Evolutionary conservation across 2,113 vertebrate species (phyloP).

Genomic region (Montifringilla adamsi): DNA sequence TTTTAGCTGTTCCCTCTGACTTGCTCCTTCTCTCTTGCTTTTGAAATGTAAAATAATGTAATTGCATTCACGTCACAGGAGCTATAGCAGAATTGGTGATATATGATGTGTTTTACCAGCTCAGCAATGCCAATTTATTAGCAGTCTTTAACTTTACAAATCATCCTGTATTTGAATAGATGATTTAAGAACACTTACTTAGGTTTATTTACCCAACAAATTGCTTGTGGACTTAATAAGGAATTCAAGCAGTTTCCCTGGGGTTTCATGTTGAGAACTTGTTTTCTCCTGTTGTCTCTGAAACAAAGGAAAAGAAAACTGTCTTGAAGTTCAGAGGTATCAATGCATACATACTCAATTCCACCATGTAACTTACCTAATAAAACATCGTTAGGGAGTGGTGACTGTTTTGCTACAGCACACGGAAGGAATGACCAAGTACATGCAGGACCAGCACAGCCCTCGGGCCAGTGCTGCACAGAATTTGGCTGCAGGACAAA

Average conservation of each 20-base stretch:
- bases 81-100: not conserved
- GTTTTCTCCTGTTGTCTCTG: not conserved
- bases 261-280: not conserved
- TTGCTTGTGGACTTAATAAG: not conserved
- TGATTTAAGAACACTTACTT: not conserved
- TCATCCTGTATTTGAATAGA: not conserved
- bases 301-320: not conserved
- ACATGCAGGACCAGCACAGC: not conserved
- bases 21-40: not conserved
- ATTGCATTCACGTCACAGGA: not conserved
- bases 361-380: not conserved
- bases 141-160: slow-evolving; percentile 19
- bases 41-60: not conserved
- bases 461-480: not conserved
- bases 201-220: not conserved
- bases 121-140: not conserved
- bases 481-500: not conserved
- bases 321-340: not conserved
- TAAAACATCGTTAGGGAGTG: not conserved
- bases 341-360: not conserved
- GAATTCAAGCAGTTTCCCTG: not conserved
- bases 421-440: fast-evolving
- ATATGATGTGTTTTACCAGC: not conserved
- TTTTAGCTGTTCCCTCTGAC: not conserved
- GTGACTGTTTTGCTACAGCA: not conserved